phyloP scores from a whole-genome alignment of 2,113 vertebrate species.

The Callorhinus ursinus region DNA sequence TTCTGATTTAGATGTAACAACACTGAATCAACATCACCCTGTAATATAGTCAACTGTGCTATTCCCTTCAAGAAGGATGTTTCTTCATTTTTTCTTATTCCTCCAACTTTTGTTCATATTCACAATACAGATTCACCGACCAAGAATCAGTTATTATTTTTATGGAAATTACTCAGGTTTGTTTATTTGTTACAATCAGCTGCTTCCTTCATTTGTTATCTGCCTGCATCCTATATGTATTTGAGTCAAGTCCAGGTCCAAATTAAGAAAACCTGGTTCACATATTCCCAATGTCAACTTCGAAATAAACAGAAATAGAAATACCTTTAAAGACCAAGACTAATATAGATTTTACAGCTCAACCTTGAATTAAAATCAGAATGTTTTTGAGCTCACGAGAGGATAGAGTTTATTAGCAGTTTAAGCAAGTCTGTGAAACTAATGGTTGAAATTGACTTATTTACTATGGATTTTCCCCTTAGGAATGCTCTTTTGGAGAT shows the following conservation, averaged over 20 bases:
- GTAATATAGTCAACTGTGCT: not conserved
- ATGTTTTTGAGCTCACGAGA: not conserved
- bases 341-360: not conserved
- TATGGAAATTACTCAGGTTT: not conserved
- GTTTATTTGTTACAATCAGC: not conserved
- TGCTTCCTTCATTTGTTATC: not conserved
- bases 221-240: not conserved
- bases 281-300: not conserved
- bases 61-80: not conserved
- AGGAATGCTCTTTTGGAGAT: not conserved
- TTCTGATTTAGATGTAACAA: not conserved
- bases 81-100: not conserved
- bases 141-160: not conserved
- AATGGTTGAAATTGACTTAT: not conserved
- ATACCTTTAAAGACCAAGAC: not conserved
- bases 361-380: not conserved
- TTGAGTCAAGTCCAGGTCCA: not conserved
- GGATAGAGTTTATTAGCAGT: not conserved
- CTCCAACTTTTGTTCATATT: not conserved
- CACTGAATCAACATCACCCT: not conserved
- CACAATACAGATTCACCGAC: not conserved
- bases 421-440: constrained; percentile 33
- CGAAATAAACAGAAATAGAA: not conserved
- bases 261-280: not conserved
- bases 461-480: not conserved